phyloP scores from a whole-genome alignment of 2,113 vertebrate genomes.

The Hystrix cristata region DNA sequence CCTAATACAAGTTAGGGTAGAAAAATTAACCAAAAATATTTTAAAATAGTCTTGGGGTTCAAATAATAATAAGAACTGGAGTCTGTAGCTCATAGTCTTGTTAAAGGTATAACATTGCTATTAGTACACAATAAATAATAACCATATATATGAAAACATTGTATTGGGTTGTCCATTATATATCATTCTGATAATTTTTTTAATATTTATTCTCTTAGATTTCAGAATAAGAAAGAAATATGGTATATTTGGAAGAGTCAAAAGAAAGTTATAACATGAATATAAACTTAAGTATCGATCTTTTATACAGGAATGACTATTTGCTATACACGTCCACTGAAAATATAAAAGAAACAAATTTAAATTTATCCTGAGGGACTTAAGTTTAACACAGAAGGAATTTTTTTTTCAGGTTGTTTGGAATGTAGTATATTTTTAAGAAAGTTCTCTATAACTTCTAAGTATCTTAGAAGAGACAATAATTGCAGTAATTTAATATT shows the following conservation, averaged over 20 bases:
- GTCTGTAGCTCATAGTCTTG: background rate
- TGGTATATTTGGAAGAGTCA: background rate
- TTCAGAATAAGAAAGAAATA: constrained; percentile 35
- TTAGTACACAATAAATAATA: background rate
- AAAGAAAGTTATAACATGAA: background rate
- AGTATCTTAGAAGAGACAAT: background rate
- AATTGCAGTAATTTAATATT: background rate
- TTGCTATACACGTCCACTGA: background rate
- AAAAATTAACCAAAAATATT: background rate
- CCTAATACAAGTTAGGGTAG: background rate
- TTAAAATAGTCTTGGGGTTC: background rate
- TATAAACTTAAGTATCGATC: background rate
- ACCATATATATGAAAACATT: background rate
- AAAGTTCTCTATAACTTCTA: background rate
- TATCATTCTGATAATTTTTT: background rate
- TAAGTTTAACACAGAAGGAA: background rate
- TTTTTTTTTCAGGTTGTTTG: background rate
- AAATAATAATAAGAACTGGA: background rate
- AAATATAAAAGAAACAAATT: background rate
- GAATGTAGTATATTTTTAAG: too few relatives aligned
- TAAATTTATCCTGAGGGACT: background rate
- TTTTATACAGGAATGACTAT: background rate
- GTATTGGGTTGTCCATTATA: background rate
- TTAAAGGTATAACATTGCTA: background rate
- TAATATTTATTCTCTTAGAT: background rate